Conservation (phyloP, 2,113 vertebrate genomes). For the Phaetusa simplex region DNA sequence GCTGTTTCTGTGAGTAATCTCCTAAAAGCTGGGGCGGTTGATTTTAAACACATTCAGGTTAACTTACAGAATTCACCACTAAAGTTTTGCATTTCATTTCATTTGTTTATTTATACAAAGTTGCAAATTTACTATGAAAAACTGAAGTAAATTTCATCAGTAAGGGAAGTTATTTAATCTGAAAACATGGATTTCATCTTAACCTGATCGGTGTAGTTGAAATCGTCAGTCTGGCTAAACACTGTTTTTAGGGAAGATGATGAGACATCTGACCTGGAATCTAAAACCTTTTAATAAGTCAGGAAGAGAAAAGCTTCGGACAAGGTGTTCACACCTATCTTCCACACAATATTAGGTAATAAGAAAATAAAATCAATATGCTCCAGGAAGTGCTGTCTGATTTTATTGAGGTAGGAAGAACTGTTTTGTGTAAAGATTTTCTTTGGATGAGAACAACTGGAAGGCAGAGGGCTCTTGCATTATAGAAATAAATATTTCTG, state of each 20-base stretch:
- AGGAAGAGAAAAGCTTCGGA: neutral
- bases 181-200: neutral
- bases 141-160: neutral
- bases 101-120: neutral
- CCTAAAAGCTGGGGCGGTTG: neutral
- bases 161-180: neutral
- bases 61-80: neutral
- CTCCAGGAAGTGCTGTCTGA: neutral
- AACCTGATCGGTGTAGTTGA: neutral
- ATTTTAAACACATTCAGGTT: neutral
- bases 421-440: neutral
- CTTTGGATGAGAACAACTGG: neutral
- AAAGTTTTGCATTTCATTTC: neutral
- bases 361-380: neutral
- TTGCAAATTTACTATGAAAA: neutral
- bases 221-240: neutral
- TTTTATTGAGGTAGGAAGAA: neutral
- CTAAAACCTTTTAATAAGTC: neutral
- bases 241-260: neutral
- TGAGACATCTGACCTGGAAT: neutral
- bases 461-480: neutral
- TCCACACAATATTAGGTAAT: neutral
- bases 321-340: neutral
- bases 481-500: neutral
- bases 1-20: neutral